Percentiles rank a stretch among this genome's conserved stretches.
These are phyloP conservation scores for Loriculus beryllinus DNA, from an alignment of 2,797 vertebrate species.

Conservation along the genomic window DNA sequence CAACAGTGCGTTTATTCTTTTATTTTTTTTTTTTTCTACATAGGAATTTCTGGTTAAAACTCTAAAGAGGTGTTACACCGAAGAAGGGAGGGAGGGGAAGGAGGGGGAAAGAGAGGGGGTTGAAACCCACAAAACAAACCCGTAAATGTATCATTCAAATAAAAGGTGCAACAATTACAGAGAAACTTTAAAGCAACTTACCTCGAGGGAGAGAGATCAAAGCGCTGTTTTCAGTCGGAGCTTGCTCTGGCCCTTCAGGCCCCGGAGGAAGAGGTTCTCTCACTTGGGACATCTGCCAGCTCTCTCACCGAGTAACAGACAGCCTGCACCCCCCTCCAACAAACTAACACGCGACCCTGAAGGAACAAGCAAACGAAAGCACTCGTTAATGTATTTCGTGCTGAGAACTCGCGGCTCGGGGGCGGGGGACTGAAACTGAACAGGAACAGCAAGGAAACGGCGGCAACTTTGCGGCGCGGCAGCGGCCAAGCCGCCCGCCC, in stretches of 20 bases:
- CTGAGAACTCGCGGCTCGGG: conserved; percentile 24
- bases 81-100: neutral
- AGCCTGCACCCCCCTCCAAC: conserved; percentile 39
- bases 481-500: conserved; percentile 10
- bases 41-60: neutral
- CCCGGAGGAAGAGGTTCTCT: conserved; percentile 82
- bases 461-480: conserved; percentile 5
- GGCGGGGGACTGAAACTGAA: neutral
- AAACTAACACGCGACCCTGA: conserved; percentile 58
- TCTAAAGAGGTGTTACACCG: neutral
- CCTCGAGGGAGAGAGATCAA: conserved; percentile 69
- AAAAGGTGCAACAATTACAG: neutral
- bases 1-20: neutral
- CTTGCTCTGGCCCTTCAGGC: conserved; percentile 82
- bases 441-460: neutral
- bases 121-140: neutral
- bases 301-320: conserved; percentile 26
- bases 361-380: conserved; percentile 45
- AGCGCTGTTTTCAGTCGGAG: conserved; percentile 70
- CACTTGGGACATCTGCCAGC: conserved; percentile 93
- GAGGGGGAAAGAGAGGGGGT: neutral
- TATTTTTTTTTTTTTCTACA: neutral
- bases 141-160: neutral
- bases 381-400: conserved; percentile 16
- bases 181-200: conserved; percentile 66